Evolutionary conservation across 2,113 vertebrate species (phyloP).

Genomic region (Lasiurus borealis): DNA sequence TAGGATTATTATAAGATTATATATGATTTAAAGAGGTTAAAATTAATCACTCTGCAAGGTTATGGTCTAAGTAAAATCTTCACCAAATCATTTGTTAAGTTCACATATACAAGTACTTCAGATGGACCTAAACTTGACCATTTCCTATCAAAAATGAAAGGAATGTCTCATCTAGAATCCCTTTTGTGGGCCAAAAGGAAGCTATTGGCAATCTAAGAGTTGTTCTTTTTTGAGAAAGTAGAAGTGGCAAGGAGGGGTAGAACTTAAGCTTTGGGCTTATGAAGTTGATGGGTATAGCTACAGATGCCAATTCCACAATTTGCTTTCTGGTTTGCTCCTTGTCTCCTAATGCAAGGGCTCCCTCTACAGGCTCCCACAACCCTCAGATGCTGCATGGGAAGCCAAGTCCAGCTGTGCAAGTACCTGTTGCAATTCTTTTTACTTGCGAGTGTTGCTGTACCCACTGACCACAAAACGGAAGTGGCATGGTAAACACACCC

Average conservation of each 20-base stretch:
- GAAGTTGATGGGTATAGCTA: background rate
- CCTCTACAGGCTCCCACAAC: constrained; percentile 82
- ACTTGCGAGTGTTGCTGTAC: background rate
- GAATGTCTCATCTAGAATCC: background rate
- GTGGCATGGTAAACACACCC: background rate
- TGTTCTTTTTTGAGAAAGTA: background rate
- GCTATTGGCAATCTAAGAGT: background rate
- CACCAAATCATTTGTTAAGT: constrained; percentile 20
- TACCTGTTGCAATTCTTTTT: background rate
- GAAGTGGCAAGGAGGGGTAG: background rate
- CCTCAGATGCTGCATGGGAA: background rate
- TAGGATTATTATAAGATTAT: background rate
- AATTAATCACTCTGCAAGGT: background rate
- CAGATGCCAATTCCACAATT: background rate
- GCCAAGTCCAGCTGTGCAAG: background rate
- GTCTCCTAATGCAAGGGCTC: constrained; percentile 81
- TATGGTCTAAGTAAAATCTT: background rate
- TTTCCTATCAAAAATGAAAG: constrained; percentile 21
- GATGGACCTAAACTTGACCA: background rate
- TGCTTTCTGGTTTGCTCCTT: background rate
- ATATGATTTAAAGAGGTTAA: background rate
- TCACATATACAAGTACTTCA: background rate
- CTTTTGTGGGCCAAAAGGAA: background rate
- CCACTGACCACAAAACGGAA: background rate
- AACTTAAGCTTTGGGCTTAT: background rate